Base-by-base conservation (phyloP, 1,140 invertebrate species). In the Drosophila sturtevanti region DNA sequence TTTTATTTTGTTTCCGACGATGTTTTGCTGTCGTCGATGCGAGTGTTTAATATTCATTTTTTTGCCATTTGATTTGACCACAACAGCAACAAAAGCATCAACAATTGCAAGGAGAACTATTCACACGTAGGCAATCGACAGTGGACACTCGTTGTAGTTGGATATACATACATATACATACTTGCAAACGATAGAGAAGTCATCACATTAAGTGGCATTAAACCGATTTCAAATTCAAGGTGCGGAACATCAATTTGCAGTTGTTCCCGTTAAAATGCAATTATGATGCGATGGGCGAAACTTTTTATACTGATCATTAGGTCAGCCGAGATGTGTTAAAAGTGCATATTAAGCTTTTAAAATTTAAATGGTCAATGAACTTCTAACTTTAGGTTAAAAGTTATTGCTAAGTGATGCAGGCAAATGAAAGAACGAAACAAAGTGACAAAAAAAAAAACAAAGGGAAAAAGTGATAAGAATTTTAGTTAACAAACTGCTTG, bases 11-110 rank as follows among this genome's bases (percentile, higher is more conserved):
- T 44, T 27, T 18, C 9, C 34, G 18, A 37, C 27, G 27, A 4
- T 31, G 5, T 31, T 31, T 31, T 31, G 27, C 27, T 51, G 31
- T 60, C 59, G 54, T 34, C 16, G 56, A 37, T 41, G 51, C 59
- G 59, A 62, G 72, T 87, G 82, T 84, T 87, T 87, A 87, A 87
- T 87, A 87, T 87, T 87, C 84, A 87, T 87, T 79, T 87, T 76
- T 87, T 65, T 87, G 82, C 79, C 82, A 79, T 86, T 82, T 79
- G 82, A 34, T 56, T 22, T 87, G 82, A 87, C 82, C 82, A 89
- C 82, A 87, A 77, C 79, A 87, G 89, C 84, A 86, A 82, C 55
- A 86, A 81, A 78, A 65, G 56, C 21, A 35, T 41, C 11, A 56
- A 54, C 18, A 27, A 54, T 21, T 51, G 41, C 41, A 16, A 31